Evolutionary conservation across 1,140 invertebrate genomes (phyloP), one percentile per base, ranked within the genome.

Genomic region (Dysdera silvatica): DNA sequence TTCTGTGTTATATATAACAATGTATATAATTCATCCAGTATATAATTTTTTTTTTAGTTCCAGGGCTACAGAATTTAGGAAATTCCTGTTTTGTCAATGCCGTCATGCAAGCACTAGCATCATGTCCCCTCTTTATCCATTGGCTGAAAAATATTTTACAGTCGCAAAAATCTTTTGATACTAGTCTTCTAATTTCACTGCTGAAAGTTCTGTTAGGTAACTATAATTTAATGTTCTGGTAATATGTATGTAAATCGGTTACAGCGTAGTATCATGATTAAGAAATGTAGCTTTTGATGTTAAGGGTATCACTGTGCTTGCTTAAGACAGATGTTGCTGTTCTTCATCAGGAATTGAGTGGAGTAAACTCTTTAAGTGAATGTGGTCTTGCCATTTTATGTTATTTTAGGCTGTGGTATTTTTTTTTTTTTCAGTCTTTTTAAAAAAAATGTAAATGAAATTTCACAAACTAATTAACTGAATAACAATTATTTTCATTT

Each of bases 21-120:
- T n/a, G n/a, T n/a, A n/a, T n/a, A 45, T 14, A 18, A 18, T 23
- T 28, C 20, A 12, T 1, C 4, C 41, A 26, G 41, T n/a, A 40
- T n/a, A 8, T 37, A 10, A 12, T 40, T 29, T 60, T 31, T 58
- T 61, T 45, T 47, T 61, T 52, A 37, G 58, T 74, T 55, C 66
- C 86, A 58, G 89, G 89, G 16, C 80, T 93, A 6, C 83, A 85
- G 61, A 93, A 93, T 79, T 81, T 91, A 61, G 89, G 89, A 35
- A 84, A 86, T 61, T 90, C 89, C 12, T 93, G 90, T 73, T 92
- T 91, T 74, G 75, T 93, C 8, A 92, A 92, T 77, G 88, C 88
- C 1, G 75, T 93, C 24, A 75, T 93, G 14, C 90, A 93, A 78
- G 85, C 88, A 8, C 73, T 92, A 28, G 87, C 88, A 29, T 84